These are phyloP conservation scores for Alectoris magna DNA, from an alignment of 2,797 vertebrate genomes.

Conservation along the genomic window DNA sequence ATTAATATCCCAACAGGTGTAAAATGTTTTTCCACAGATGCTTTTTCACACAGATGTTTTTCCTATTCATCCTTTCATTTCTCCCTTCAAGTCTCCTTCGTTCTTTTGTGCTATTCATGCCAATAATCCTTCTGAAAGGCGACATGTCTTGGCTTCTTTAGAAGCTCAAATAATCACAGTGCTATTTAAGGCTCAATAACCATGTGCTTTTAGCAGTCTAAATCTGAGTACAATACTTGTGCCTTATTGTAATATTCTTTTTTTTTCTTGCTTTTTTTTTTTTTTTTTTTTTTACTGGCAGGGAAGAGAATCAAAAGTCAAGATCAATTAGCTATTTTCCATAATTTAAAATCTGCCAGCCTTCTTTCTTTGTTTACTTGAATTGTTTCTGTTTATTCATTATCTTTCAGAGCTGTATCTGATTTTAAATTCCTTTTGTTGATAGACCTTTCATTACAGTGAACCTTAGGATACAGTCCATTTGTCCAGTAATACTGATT, in stretches of 20 bases:
- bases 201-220: not conserved
- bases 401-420: not conserved
- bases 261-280: not conserved
- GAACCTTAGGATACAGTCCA: not conserved
- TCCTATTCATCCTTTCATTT: not conserved
- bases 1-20: not conserved
- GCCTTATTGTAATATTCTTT: not conserved
- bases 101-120: not conserved
- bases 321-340: not conserved
- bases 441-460: not conserved
- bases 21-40: not conserved
- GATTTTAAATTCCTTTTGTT: not conserved
- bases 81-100: not conserved
- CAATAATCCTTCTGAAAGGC: not conserved
- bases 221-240: not conserved
- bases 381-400: not conserved
- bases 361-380: not conserved
- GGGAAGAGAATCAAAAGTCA: not conserved
- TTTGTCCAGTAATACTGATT: not conserved
- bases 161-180: not conserved
- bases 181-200: not conserved
- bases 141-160: not conserved
- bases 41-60: not conserved
- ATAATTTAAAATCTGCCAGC: not conserved
- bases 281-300: not conserved